Evolutionary conservation across 2,797 vertebrate species (phyloP).

Genomic region (Hydrophis major): DNA sequence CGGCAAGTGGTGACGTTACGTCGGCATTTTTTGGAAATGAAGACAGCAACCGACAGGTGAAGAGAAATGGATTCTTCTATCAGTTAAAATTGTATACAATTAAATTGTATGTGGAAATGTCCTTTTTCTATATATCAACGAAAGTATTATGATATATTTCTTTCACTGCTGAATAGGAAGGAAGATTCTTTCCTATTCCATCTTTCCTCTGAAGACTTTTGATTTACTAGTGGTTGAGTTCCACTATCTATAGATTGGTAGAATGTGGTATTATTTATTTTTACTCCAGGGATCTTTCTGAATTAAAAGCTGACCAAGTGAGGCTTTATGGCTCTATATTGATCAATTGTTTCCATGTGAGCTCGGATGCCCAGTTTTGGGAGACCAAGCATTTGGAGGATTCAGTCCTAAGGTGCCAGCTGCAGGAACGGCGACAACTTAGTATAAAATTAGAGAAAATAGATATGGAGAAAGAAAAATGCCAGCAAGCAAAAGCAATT

Average conservation of each 20-base stretch:
- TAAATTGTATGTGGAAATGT: background rate
- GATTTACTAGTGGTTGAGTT: background rate
- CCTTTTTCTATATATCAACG: background rate
- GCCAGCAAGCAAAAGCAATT: conserved; percentile 47
- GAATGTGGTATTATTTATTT: conserved; percentile 27
- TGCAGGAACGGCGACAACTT: conserved; percentile 60
- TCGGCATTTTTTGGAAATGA: conserved; percentile 82
- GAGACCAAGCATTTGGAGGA: conserved; percentile 48
- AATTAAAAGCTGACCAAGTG: conserved; percentile 81
- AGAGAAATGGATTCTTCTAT: background rate
- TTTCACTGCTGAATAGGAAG: background rate
- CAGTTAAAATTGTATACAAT: background rate
- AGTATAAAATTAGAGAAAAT: conserved; percentile 50
- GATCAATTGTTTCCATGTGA: conserved; percentile 70
- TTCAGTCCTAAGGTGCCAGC: conserved; percentile 34
- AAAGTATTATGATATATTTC: background rate
- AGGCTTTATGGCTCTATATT: conserved; percentile 80
- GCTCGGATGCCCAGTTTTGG: conserved; percentile 38
- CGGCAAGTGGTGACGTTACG: conserved; percentile 79
- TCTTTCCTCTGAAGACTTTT: background rate
- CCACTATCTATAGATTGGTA: background rate
- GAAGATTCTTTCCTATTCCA: background rate
- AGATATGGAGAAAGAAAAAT: conserved; percentile 60
- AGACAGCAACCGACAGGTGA: conserved; percentile 86
- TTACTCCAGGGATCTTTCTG: conserved; percentile 80